Evolutionary conservation across 1,140 invertebrate species (phyloP), one percentile per base, ranked within the genome.

Genomic region (Caenorhabditis latens): DNA sequence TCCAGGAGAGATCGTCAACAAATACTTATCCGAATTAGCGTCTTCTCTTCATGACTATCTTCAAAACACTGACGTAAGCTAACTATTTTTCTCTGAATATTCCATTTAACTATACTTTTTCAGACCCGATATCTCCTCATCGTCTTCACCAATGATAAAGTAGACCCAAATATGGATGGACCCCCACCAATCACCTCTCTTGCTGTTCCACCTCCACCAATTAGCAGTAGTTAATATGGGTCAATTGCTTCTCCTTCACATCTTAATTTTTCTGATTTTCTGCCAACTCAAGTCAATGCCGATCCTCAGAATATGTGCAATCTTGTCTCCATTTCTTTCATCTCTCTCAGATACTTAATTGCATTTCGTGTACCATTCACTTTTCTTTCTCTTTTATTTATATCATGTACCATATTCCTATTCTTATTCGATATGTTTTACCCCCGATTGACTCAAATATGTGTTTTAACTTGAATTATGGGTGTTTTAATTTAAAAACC

Each of bases 391-490:
- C 53, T 55, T 55, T 32, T 32, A 32, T 55, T 19, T 55, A 55
- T 55, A 19, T 61, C 58, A 4, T 61, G 8, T n/a, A 61, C 14
- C 21, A 61, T 32, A 32, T 32, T 0, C 50, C 9, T 16, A 16
- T 53, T 16, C 21, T 40, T 24, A 63, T 40, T 9, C 32, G 24
- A 63, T 79, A n/a, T 53, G 21, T 79, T 5, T 79, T 79, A 53
- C 21, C 50, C 46, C 71, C 46, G 71, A 79, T 79, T 50, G 71
- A 79, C 71, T 79, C 71, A 50, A 42, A 79, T 46, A 24, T 79
- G 71, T 79, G 71, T 79, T 79, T 79, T 79, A 79, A 79, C 53
- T 79, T 79, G 7, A 79, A 79, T 71, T 79, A 79, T 79, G 71
- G 71, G 71, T 79, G 6, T 53, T 21, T 32, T 79, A 79, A 79